Evolutionary conservation across 2,113 vertebrate genomes (phyloP), one percentile per base, ranked within the genome.

Genomic region (Ramphastos sulfuratus): DNA sequence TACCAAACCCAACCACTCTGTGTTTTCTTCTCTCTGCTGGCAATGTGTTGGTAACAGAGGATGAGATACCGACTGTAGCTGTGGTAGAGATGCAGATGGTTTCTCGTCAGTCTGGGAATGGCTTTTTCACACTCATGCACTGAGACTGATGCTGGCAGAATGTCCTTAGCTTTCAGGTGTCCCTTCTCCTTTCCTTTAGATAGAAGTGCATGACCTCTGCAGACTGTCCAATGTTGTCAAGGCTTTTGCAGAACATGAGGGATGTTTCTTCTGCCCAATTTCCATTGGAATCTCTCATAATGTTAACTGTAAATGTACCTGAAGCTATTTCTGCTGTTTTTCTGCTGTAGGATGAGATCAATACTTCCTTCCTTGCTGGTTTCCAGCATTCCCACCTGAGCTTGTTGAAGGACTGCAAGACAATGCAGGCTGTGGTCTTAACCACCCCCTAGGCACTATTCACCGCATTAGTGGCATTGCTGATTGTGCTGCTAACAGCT

Each of bases 21-120:
- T 7, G 16, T 67, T 21, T 8, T 5, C 3, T 42, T 23, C n/a
- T 61, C n/a, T 66, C 25, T 4, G 5, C 17, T 70, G 23, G 5
- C 17, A 60, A 2, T 60, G 9, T 3, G 2, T 28, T n/a, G 48
- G 10, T 54, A 54, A 25, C 15, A 52, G 19, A 14, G 3, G 23
- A 15, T 46, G 23, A 71, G 37, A 48, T 33, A 23, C 37, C 31
- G 24, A 12, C 60, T 77, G 19, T 19, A 33, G 28, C 18, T 82
- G 11, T n/a, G 3, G 14, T 6, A 25, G 48, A 31, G 2, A 27
- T 52, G 58, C 4, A 20, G 54, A 10, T 6, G 4, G 24, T 0
- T 48, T 42, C 9, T 13, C 10, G 1, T 30, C 5, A 10, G 6
- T 37, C 48, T 9, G 9, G 18, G 18, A 5, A 23, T 58, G 27